These are phyloP conservation scores for Uria lomvia DNA, from an alignment of 2,113 vertebrate species.

Conservation along the genomic window DNA sequence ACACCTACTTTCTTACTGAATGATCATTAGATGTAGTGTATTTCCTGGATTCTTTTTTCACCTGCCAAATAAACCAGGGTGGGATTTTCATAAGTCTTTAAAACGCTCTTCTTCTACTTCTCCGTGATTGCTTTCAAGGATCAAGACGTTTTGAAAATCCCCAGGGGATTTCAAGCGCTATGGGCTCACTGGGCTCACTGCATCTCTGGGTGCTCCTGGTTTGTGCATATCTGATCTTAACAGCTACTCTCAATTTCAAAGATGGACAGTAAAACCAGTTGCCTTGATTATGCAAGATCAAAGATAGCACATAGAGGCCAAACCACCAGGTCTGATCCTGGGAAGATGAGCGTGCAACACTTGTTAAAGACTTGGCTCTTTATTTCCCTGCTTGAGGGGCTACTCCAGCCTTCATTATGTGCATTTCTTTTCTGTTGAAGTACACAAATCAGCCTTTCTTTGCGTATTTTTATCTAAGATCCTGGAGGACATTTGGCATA, in stretches of 20 bases:
- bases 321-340: neutral
- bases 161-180: neutral
- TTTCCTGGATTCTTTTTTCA: neutral
- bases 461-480: neutral
- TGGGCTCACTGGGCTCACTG: neutral
- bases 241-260: neutral
- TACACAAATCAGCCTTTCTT: neutral
- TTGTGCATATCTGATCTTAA: neutral
- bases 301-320: fast-evolving
- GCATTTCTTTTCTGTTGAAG: neutral
- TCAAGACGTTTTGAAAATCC: neutral
- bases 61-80: neutral
- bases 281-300: neutral
- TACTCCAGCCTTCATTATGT: neutral
- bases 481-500: neutral
- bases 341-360: neutral
- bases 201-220: neutral
- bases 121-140: neutral
- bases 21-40: neutral
- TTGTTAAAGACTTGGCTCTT: neutral
- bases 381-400: neutral
- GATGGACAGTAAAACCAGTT: neutral
- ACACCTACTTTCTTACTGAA: neutral
- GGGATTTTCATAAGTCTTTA: neutral
- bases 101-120: neutral